These are phyloP conservation scores for Metridium senile DNA, from an alignment of 92 coral and sea anemone genomes.

Conservation along the genomic window DNA sequence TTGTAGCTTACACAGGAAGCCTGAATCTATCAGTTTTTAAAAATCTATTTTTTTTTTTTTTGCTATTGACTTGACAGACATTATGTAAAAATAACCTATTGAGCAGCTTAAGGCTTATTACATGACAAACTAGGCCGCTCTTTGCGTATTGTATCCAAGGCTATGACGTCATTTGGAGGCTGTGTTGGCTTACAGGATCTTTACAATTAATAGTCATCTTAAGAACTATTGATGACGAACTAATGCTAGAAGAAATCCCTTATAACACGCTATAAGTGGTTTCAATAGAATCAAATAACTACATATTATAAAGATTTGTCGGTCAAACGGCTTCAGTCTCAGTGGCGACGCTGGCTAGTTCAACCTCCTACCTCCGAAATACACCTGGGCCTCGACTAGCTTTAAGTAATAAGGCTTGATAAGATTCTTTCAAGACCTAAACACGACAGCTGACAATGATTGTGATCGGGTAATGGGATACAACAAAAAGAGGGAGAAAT, in stretches of 20 bases:
- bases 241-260: neutral
- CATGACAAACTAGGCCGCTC: no score
- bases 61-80: no score
- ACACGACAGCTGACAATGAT: neutral
- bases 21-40: no score
- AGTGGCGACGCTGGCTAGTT: neutral
- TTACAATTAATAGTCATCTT: neutral
- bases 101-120: no score
- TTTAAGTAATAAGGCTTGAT: neutral
- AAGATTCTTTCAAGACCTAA: no score
- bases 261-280: no score
- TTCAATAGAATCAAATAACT: neutral
- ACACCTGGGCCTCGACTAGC: neutral
- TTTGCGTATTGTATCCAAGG: no score
- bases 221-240: neutral
- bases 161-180: neutral
- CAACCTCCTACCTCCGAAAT: no score
- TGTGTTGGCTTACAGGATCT: neutral
- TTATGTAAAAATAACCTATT: no score
- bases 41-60: no score
- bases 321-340: neutral
- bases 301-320: neutral
- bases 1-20: no score
- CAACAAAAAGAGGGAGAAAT: neutral
- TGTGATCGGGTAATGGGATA: neutral